Percentiles rank a stretch among this genome's conserved stretches.
Conservation (phyloP, 2,888 invertebrate genomes). For the Limnephilus auricula region DNA sequence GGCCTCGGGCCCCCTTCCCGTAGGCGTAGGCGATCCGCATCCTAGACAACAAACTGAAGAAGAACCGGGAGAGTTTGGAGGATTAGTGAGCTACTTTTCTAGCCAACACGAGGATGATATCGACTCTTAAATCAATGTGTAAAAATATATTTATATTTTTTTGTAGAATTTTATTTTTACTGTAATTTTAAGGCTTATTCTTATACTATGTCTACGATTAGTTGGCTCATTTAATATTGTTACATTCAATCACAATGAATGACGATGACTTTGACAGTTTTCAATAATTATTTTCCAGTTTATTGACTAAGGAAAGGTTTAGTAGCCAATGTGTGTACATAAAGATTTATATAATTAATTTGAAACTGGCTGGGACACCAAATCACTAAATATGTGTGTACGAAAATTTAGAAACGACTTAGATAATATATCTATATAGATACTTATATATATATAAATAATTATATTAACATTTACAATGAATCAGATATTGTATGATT, state of each 20-base stretch:
- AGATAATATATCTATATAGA: slow-evolving; percentile 59
- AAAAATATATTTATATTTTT: slow-evolving; percentile 61
- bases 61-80: slow-evolving; percentile 89
- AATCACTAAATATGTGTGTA: slow-evolving; percentile 50
- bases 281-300: slow-evolving; percentile 14
- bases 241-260: slow-evolving; percentile 19
- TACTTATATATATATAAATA: slow-evolving; percentile 53
- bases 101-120: slow-evolving; percentile 93
- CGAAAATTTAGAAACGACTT: slow-evolving; percentile 55
- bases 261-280: slow-evolving; percentile 33
- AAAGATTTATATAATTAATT: slow-evolving; percentile 28
- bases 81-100: slow-evolving; percentile 94
- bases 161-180: slow-evolving; percentile 56
- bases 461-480: slow-evolving; percentile 62
- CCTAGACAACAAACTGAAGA: slow-evolving; percentile 71
- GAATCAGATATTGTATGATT: slow-evolving; percentile 56
- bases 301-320: slow-evolving; percentile 39
- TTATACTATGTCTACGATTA: slow-evolving; percentile 28
- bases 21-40: slow-evolving; percentile 57
- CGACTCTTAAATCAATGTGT: slow-evolving; percentile 80
- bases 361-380: slow-evolving; percentile 54
- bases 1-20: slow-evolving; percentile 36
- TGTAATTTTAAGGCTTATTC: slow-evolving; percentile 49
- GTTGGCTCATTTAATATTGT: slow-evolving; percentile 21
- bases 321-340: slow-evolving; percentile 34